phyloP scores from a whole-genome alignment of 2,113 vertebrate species.

The Fregetta grallaria region DNA sequence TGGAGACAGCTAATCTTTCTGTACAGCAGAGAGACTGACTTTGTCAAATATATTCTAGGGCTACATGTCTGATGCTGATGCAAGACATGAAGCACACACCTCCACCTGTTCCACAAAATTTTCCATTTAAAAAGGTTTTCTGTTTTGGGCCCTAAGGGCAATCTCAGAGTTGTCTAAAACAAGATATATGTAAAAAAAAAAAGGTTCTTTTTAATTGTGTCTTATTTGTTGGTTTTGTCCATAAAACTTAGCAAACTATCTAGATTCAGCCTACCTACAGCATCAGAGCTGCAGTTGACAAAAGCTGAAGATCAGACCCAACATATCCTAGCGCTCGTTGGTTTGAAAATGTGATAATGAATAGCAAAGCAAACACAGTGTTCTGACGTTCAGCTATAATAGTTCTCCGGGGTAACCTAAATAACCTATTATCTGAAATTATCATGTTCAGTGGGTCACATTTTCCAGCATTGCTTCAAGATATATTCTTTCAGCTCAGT shows the following conservation, averaged over 20 bases:
- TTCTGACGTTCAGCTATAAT: neutral
- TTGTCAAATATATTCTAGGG: neutral
- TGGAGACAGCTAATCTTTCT: neutral
- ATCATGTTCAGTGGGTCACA: neutral
- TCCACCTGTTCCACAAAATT: neutral
- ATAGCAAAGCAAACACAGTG: neutral
- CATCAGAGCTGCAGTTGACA: neutral
- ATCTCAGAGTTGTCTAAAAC: neutral
- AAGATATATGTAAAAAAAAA: neutral
- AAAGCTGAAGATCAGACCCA: neutral
- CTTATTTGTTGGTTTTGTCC: neutral
- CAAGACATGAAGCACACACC: neutral
- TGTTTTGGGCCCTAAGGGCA: neutral
- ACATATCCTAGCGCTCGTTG: neutral
- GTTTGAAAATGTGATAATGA: neutral
- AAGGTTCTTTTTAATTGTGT: neutral
- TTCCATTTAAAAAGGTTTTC: neutral
- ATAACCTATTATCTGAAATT: neutral
- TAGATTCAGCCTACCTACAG: neutral
- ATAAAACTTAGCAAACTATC: neutral
- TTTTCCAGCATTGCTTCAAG: neutral
- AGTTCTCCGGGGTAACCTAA: neutral
- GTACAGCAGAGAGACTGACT: neutral
- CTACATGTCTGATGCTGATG: neutral
- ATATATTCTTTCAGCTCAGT: neutral